Percentiles rank a stretch among this genome's conserved stretches.
Evolutionary conservation across 2,113 vertebrate genomes (phyloP).

Genomic region (Perccottus glenii): DNA sequence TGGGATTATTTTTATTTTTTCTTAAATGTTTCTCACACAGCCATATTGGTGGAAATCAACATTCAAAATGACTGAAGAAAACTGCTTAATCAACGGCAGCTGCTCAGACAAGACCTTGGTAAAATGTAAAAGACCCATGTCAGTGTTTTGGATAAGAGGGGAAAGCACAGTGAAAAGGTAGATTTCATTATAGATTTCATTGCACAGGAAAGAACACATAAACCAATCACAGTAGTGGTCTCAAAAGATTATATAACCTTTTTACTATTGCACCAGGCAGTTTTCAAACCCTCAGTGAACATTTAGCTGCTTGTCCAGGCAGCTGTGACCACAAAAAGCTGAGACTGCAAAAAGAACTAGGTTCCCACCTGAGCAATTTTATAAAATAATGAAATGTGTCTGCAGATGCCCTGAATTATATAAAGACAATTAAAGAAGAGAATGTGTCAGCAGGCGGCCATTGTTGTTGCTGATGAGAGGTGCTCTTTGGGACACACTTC

Average conservation of each 20-base stretch:
- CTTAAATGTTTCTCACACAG: not conserved
- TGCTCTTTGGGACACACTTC: slow-evolving; percentile 30
- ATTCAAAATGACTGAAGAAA: too few relatives aligned
- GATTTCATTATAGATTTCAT: not conserved
- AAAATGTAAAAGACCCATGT: not conserved
- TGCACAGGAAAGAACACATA: not conserved
- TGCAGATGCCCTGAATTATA: slow-evolving; percentile 8
- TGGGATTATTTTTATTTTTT: not conserved
- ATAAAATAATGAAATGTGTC: slow-evolving; percentile 7
- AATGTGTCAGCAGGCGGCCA: slow-evolving; percentile 19
- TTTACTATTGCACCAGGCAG: not conserved
- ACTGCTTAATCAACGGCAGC: not conserved
- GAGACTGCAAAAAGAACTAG: not conserved
- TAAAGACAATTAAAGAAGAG: slow-evolving; percentile 20
- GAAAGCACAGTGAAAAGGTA: too few relatives aligned
- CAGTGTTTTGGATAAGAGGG: not conserved
- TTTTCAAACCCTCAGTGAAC: slow-evolving; percentile 1
- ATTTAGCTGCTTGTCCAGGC: not conserved
- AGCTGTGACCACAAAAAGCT: not conserved
- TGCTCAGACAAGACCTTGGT: not conserved
- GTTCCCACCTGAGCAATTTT: not conserved
- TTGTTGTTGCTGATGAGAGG: slow-evolving; percentile 17
- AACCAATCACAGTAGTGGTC: not conserved
- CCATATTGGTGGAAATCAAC: too few relatives aligned
- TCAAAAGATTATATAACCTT: not conserved